These are phyloP conservation scores for Alces alces DNA, from an alignment of 2,113 vertebrate species.

Conservation along the genomic window DNA sequence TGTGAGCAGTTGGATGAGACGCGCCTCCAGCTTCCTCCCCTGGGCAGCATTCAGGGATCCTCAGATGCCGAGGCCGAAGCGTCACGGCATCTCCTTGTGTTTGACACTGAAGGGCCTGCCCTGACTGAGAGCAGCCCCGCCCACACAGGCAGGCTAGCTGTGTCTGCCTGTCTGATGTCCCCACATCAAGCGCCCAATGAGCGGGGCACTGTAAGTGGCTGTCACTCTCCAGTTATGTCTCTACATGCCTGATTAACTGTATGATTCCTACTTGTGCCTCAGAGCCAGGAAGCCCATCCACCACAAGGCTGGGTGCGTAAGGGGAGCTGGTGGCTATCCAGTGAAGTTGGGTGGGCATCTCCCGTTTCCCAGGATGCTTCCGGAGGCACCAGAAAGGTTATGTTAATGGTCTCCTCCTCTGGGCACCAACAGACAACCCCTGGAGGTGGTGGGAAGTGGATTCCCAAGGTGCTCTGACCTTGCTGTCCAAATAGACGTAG, in stretches of 20 bases:
- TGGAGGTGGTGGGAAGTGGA: not conserved
- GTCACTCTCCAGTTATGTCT: not conserved
- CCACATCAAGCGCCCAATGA: not conserved
- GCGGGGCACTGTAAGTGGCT: not conserved
- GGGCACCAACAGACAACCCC: not conserved
- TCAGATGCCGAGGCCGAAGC: not conserved
- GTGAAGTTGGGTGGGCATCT: not conserved
- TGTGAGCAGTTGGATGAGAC: not conserved
- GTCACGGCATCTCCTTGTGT: not conserved
- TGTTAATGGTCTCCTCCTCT: not conserved
- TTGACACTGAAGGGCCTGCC: fast-evolving
- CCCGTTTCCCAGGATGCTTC: not conserved
- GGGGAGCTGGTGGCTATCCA: not conserved
- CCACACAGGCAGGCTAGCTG: fast-evolving
- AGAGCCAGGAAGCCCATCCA: not conserved
- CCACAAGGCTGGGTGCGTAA: not conserved
- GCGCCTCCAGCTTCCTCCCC: not conserved
- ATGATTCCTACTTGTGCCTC: not conserved
- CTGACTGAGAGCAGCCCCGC: not conserved
- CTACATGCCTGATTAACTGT: not conserved
- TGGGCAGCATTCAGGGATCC: not conserved
- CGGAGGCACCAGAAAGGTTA: not conserved
- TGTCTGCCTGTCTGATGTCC: not conserved
- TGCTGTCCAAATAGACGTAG: not conserved
- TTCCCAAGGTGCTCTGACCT: not conserved